These are phyloP conservation scores for Eristalis arbustorum DNA, from an alignment of 2,888 invertebrate genomes.

Conservation along the genomic window DNA sequence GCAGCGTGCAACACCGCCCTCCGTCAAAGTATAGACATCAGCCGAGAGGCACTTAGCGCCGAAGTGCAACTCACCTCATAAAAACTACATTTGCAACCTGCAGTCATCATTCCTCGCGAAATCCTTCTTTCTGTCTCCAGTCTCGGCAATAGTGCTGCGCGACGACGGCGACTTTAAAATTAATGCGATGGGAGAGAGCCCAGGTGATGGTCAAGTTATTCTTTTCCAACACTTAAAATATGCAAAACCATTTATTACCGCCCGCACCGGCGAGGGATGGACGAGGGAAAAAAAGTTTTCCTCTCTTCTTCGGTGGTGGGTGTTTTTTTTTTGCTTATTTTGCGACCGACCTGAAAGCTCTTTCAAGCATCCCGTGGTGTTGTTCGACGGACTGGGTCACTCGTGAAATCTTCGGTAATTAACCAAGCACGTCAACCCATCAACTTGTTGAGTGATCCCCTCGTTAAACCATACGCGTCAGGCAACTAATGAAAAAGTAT, in stretches of 20 bases:
- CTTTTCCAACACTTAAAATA: constrained; percentile 52
- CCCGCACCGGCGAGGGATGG: too few species aligned
- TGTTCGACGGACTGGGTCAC: neutral
- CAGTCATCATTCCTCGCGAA: constrained; percentile 58
- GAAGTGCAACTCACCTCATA: constrained; percentile 3
- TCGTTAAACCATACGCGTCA: neutral
- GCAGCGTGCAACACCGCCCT: neutral
- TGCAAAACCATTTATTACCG: constrained; percentile 68
- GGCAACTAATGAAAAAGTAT: constrained; percentile 29
- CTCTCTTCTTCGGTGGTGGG: constrained; percentile 11
- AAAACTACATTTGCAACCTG: constrained; percentile 49
- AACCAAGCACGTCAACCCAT: neutral
- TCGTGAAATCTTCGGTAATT: constrained; percentile 25
- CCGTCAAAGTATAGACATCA: neutral
- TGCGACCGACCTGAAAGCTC: too few species aligned
- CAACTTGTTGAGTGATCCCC: constrained; percentile 6
- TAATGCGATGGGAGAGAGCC: constrained; percentile 54
- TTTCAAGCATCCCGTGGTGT: neutral
- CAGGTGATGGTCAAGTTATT: constrained; percentile 65
- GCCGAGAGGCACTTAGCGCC: constrained; percentile 41
- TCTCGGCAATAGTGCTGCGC: neutral
- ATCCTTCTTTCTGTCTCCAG: constrained; percentile 39
- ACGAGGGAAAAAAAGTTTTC: constrained; percentile 37
- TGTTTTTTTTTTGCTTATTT: too few species aligned
- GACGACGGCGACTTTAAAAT: constrained; percentile 15